phyloP scores from a whole-genome alignment of 2,888 invertebrate genomes.

The Eurois occulta region DNA sequence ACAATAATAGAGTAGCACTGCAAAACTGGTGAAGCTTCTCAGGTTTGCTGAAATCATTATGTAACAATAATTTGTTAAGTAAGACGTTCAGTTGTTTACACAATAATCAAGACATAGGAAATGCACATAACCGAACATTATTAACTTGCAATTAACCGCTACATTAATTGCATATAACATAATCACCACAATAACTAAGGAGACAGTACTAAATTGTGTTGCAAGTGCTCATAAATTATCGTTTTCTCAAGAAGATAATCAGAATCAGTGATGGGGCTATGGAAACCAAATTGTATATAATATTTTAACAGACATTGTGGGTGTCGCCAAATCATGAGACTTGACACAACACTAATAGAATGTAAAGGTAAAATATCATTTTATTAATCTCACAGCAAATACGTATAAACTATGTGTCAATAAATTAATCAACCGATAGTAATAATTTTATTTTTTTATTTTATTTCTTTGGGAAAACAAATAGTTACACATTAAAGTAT shows the following conservation, averaged over 20 bases:
- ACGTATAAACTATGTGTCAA: not conserved
- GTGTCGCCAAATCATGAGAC: not conserved
- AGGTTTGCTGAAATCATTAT: no score
- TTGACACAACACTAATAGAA: no score
- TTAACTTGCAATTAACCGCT: slow-evolving; percentile 1
- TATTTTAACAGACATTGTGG: not conserved
- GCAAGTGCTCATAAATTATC: not conserved
- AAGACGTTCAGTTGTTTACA: not conserved
- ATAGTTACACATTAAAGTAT: no score
- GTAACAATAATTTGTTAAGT: no score
- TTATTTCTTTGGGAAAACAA: no score
- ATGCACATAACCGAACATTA: not conserved
- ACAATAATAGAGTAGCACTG: no score
- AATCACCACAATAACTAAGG: not conserved
- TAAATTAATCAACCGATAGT: not conserved
- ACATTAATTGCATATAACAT: slow-evolving; percentile 30
- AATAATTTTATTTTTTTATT: no score
- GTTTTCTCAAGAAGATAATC: not conserved
- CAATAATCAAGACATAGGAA: slow-evolving; percentile 1
- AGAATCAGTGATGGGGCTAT: not conserved
- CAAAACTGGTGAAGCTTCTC: no score
- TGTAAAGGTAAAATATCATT: not conserved
- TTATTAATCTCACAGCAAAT: not conserved
- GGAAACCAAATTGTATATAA: not conserved
- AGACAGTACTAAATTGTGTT: not conserved